phyloP scores from a whole-genome alignment of 1,140 invertebrate genomes.

The Drosophila setifemur region DNA sequence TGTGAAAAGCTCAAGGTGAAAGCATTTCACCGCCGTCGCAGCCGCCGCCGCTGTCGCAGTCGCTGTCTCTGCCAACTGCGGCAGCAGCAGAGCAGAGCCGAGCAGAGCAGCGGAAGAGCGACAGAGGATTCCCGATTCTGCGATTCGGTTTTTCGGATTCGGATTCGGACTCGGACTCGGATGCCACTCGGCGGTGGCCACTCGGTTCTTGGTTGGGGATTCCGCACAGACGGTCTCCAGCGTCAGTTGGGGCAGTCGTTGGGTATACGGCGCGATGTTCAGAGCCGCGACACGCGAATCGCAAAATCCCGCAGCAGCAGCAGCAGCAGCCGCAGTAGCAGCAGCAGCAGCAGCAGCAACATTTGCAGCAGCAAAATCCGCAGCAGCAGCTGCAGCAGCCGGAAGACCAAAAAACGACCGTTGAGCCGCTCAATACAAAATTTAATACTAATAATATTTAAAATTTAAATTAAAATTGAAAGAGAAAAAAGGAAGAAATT shows the following conservation, averaged over 20 bases:
- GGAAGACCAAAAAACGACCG: constrained; percentile 36
- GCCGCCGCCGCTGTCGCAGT: not conserved
- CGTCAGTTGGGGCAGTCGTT: constrained; percentile 76
- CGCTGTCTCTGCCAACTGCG: not conserved
- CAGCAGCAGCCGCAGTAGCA: constrained; percentile 18
- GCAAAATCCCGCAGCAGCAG: constrained; percentile 37
- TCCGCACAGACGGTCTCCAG: constrained; percentile 66
- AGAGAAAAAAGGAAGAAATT: not conserved
- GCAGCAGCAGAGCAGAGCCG: too few relatives aligned
- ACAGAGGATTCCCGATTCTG: not conserved
- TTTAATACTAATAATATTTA: too few relatives aligned
- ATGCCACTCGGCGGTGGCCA: constrained; percentile 19
- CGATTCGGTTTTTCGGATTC: constrained; percentile 17
- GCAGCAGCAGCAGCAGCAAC: constrained; percentile 23
- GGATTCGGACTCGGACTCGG: constrained; percentile 48
- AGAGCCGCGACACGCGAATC: constrained; percentile 75
- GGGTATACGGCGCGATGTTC: constrained; percentile 81
- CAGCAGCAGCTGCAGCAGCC: constrained; percentile 6
- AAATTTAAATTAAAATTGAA: too few relatives aligned
- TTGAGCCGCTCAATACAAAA: constrained; percentile 12
- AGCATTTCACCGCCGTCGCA: constrained; percentile 20
- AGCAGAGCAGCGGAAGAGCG: constrained; percentile 31
- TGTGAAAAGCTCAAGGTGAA: constrained; percentile 47
- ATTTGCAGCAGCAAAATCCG: not conserved
- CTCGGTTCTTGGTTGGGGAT: constrained; percentile 39